Conservation (phyloP, 1,140 invertebrate genomes). For the Drosophila sturtevanti region DNA sequence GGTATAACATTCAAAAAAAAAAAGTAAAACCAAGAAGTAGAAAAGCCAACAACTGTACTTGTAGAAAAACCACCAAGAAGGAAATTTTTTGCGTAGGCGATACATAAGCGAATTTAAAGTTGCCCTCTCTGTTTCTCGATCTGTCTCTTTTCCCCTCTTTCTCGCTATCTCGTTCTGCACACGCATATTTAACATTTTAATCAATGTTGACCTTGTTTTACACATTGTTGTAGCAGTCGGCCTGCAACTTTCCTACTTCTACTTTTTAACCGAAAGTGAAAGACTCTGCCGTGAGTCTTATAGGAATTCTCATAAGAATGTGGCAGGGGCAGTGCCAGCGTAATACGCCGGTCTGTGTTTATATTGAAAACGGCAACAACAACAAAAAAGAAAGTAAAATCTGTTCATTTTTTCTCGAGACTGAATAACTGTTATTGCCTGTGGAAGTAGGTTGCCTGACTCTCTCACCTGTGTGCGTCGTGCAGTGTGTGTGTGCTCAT, state of each 20-base stretch:
- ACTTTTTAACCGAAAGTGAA: slow-evolving; percentile 61
- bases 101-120: slow-evolving; percentile 2
- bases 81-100: slow-evolving; percentile 25
- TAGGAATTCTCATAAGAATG: slow-evolving; percentile 80
- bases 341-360: slow-evolving; percentile 46
- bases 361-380: slow-evolving; percentile 8
- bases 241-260: slow-evolving; percentile 23
- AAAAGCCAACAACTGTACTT: slow-evolving; percentile 51
- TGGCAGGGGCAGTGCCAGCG: slow-evolving; percentile 49
- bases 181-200: not conserved
- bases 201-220: slow-evolving; percentile 8
- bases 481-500: not conserved
- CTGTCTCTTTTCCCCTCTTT: slow-evolving; percentile 1
- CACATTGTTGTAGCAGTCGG: slow-evolving; percentile 2
- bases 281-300: slow-evolving; percentile 58
- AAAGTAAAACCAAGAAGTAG: slow-evolving; percentile 26
- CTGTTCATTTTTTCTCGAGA: slow-evolving; percentile 29
- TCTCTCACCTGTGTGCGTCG: not conserved
- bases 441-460: slow-evolving; percentile 54
- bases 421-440: slow-evolving; percentile 44
- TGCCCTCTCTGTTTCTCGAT: not conserved
- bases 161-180: not conserved
- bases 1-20: slow-evolving; percentile 22
- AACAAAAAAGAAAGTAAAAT: slow-evolving; percentile 72
- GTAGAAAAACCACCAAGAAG: slow-evolving; percentile 32